Base-by-base conservation (phyloP, 2,113 vertebrate genomes). In the Pedionomus torquatus region DNA sequence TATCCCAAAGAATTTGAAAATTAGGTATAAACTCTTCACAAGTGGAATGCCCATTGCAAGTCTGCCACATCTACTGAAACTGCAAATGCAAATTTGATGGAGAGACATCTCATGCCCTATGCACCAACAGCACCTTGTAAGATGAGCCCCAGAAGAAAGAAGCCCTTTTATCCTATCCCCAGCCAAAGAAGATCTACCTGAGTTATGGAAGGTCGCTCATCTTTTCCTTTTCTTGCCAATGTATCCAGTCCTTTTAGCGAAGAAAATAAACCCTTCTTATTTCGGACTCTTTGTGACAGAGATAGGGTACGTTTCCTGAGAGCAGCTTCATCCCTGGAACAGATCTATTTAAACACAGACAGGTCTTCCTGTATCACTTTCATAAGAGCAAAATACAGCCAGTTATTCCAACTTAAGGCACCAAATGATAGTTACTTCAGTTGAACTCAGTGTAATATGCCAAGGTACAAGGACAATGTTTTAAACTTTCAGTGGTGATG, bases 221-320 rank as follows among this genome's bases (percentile, higher is more conserved):
- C 99, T 69, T 98, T 98, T 25, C 98, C 98, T 91, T 98, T 99
- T 90, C 98, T 99, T 13, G 99, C 99, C 54, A 99, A 96, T 25
- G 99, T 99, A 96, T 99, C 99, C 87, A 99, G 98, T 71, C 99
- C 99, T 98, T 99, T 99, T 5, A 99, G 98, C 0, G 99, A 99
- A 37, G 99, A 99, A 98, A 99, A 99, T 31, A 99, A 97, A 46
- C 99, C 98, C 97, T 98, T 98, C 97, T 99, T 99, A 87, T 93
- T 97, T 93, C 87, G 97, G 70, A 97, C 89, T 49, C 97, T 98
- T 80, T 98, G 98, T 6, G 98, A 99, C 87, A 99, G 93, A 37
- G 99, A 99, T 55, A 99, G 90, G 0, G 99, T 99, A 76, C 99
- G 99, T 88, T 99, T 99, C 92, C 99, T 98, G 81, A 99, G 97